These are phyloP conservation scores for Candidula unifasciata DNA, from an alignment of 2,888 invertebrate genomes.

Conservation along the genomic window DNA sequence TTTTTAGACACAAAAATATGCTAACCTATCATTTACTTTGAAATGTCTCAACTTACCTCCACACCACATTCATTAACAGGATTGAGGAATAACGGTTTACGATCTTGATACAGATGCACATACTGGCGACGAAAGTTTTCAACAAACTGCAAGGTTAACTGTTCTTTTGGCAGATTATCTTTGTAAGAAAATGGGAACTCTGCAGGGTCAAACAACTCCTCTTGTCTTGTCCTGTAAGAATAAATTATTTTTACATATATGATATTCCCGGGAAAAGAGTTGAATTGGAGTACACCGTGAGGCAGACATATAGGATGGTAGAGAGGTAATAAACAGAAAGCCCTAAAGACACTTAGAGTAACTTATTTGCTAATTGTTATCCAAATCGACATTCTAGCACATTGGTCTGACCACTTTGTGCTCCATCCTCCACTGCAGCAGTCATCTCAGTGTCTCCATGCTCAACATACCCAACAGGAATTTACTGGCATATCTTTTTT, in stretches of 20 bases:
- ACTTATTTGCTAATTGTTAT: too few species aligned
- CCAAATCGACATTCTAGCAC: too few species aligned
- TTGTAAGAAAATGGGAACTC: conserved; percentile 77
- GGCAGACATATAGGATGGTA: too few species aligned
- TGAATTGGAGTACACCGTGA: too few species aligned
- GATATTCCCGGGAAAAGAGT: too few species aligned
- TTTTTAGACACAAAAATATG: background rate
- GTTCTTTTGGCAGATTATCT: conserved; percentile 76
- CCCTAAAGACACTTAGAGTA: too few species aligned
- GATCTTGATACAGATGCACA: conserved; percentile 77
- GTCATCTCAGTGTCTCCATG: too few species aligned
- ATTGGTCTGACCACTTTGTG: too few species aligned
- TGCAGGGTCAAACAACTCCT: conserved; percentile 72
- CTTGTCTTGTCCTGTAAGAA: conserved; percentile 52
- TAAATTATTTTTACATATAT: background rate
- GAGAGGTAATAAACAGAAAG: too few species aligned
- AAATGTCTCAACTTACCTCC: conserved; percentile 64
- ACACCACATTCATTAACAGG: conserved; percentile 77
- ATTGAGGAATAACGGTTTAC: conserved; percentile 76
- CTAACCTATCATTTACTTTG: background rate
- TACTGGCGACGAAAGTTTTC: conserved; percentile 78
- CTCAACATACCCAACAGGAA: too few species aligned
- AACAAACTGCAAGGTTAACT: conserved; percentile 75
- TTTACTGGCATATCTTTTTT: too few species aligned
- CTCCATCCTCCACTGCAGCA: too few species aligned